A percentile compares a stretch with the other conserved stretches of the same genome.
phyloP scores from a whole-genome alignment of 2,888 invertebrate species.

The Sabatieria punctata region DNA sequence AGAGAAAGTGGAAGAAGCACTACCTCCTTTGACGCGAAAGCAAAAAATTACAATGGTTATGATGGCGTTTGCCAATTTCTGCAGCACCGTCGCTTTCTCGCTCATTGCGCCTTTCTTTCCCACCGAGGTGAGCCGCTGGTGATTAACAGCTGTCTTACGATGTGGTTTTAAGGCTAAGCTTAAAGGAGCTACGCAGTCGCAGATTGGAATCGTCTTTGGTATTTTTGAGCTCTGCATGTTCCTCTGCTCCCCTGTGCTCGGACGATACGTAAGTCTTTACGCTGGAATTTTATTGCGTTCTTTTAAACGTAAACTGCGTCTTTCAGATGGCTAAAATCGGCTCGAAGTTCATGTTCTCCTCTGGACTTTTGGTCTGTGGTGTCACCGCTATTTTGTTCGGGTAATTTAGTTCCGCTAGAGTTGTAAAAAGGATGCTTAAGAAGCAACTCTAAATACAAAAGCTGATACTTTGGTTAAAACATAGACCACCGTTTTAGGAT shows the following conservation, averaged over 20 bases:
- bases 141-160: neutral
- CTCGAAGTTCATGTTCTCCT: constrained; percentile 60
- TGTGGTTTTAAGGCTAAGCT: constrained; percentile 13
- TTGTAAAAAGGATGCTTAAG: too few species aligned
- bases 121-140: constrained; percentile 15
- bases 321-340: constrained; percentile 53
- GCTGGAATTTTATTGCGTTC: neutral
- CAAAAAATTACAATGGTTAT: constrained; percentile 24
- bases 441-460: too few species aligned
- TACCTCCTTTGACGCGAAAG: constrained; percentile 11
- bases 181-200: constrained; percentile 24
- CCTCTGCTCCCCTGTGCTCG: constrained; percentile 26
- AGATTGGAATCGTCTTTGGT: constrained; percentile 30
- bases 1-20: neutral
- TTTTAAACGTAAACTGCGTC: neutral
- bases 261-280: constrained; percentile 24
- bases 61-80: constrained; percentile 27
- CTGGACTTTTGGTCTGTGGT: constrained; percentile 63
- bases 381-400: constrained; percentile 65
- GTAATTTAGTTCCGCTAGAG: constrained; percentile 6
- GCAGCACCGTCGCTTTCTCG: constrained; percentile 27
- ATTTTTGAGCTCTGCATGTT: constrained; percentile 29
- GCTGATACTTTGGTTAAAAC: too few species aligned
- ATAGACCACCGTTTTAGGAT: too few species aligned
- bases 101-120: constrained; percentile 31